These are phyloP conservation scores for Apogon talboti DNA, from an alignment of 2,797 vertebrate species.

Conservation along the genomic window DNA sequence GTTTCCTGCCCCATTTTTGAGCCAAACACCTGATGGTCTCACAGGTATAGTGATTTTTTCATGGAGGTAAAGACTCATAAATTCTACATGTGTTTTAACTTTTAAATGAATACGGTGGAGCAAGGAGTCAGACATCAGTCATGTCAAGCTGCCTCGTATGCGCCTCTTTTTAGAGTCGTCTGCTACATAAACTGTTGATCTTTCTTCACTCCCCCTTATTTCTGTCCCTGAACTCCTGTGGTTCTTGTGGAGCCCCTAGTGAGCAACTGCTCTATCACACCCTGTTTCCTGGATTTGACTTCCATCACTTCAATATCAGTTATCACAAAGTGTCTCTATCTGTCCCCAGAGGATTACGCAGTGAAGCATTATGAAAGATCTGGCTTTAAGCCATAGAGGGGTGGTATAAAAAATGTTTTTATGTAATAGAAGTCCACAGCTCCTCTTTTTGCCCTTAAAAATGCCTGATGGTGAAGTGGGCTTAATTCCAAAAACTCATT, in stretches of 20 bases:
- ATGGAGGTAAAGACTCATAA: conserved; percentile 38
- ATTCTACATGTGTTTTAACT: conserved; percentile 66
- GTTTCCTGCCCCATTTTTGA: conserved; percentile 12
- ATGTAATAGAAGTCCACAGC: conserved; percentile 13
- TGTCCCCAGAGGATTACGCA: conserved; percentile 60
- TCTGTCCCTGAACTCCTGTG: conserved; percentile 36
- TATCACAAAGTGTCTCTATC: conserved; percentile 68
- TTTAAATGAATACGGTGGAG: conserved; percentile 49
- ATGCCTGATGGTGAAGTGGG: background rate
- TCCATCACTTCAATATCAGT: conserved; percentile 72
- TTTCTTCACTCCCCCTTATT: conserved; percentile 41
- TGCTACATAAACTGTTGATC: conserved; percentile 55
- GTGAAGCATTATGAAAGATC: conserved; percentile 57
- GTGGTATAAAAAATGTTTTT: conserved; percentile 42
- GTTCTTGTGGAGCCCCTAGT: conserved; percentile 58
- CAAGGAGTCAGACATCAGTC: conserved; percentile 37
- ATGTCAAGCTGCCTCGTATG: conserved; percentile 39
- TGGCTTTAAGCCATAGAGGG: conserved; percentile 49
- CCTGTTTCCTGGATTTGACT: conserved; percentile 69
- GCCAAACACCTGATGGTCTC: conserved; percentile 45
- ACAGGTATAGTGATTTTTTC: conserved; percentile 56
- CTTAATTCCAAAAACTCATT: conserved; percentile 11
- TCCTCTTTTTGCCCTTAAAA: conserved; percentile 23
- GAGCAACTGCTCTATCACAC: conserved; percentile 60
- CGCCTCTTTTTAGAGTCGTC: conserved; percentile 44